These are phyloP conservation scores for Chiloscyllium plagiosum DNA, from an alignment of 2,113 vertebrate species.

Conservation along the genomic window DNA sequence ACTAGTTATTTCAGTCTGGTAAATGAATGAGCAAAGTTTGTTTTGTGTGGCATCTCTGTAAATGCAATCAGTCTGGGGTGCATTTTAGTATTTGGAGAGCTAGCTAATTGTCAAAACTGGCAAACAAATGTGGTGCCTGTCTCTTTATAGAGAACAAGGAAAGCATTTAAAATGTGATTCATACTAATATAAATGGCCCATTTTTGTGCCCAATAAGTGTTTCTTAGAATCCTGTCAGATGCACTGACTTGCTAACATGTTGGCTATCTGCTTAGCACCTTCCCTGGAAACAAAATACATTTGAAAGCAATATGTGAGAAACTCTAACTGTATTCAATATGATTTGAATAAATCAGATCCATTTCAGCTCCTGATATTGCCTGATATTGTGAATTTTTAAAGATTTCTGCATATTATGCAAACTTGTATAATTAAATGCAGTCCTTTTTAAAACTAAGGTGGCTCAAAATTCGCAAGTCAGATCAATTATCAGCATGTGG, in stretches of 20 bases:
- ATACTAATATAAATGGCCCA: not conserved
- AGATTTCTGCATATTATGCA: not conserved
- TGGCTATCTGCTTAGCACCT: not conserved
- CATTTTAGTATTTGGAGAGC: not conserved
- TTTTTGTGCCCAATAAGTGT: not conserved
- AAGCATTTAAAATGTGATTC: not conserved
- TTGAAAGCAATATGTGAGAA: not conserved
- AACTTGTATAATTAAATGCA: not conserved
- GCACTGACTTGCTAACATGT: not conserved
- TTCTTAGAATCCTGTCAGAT: not conserved
- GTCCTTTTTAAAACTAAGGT: not conserved
- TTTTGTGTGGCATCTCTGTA: not conserved
- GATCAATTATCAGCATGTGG: not conserved
- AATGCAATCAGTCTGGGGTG: not conserved
- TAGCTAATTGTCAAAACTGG: not conserved
- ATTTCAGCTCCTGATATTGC: not conserved
- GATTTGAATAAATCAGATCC: not conserved
- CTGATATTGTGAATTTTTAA: not conserved
- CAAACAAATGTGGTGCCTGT: not conserved
- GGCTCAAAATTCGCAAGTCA: not conserved
- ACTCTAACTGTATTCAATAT: not conserved
- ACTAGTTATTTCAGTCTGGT: not conserved
- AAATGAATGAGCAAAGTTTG: not conserved
- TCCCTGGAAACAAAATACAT: not conserved
- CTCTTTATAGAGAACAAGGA: not conserved